Base-by-base conservation (phyloP, 2,113 vertebrate genomes). In the Neoarius graeffei region DNA sequence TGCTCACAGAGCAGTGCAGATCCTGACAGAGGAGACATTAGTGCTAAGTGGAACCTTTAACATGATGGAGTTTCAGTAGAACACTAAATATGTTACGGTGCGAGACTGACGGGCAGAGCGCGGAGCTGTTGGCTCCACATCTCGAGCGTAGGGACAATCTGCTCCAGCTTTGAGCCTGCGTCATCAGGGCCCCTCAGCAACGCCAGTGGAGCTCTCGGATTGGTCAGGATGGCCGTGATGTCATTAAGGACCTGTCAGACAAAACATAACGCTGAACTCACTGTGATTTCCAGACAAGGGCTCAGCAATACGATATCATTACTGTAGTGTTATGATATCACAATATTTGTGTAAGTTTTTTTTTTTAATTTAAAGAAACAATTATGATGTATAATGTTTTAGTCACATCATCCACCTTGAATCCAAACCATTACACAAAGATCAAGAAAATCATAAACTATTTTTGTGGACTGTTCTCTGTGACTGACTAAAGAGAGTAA, bases 121-220 rank as follows among this genome's bases (percentile, higher is more conserved):
- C 88, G 76, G 4, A 97, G 94, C 85, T 98, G 97, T 73, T 95
- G 95, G 71, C 96, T 95, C 98, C 98, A 98, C 91, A 95, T 91
- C 87, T 96, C 95, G 92, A 99, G 84, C 0, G 95, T 94, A 0
- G 94, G 94, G 4, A 96, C 90, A 54, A 99, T 93, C 84, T 94
- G 92, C 83, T 96, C 94, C 93, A 95, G 96, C 74, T 94, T 57
- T 2, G 59, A 82, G 94, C 77, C 19, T 86, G 92, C 91, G 66
- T 92, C 92, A 91, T 92, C 94, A 81, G 92, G 95, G 85, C 91
- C 91, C 62, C 91, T 95, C 90, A 91, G 94, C 85, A 95, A 94
- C 69, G 90, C 90, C 0, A 93, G 84, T 9, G 97, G 93, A 91
- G 95, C 94, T 88, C 92, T 93, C 85, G 95, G 94, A 82, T 92